These are phyloP conservation scores for Gymnocheta viridis DNA, from an alignment of 2,888 invertebrate genomes.

Conservation along the genomic window DNA sequence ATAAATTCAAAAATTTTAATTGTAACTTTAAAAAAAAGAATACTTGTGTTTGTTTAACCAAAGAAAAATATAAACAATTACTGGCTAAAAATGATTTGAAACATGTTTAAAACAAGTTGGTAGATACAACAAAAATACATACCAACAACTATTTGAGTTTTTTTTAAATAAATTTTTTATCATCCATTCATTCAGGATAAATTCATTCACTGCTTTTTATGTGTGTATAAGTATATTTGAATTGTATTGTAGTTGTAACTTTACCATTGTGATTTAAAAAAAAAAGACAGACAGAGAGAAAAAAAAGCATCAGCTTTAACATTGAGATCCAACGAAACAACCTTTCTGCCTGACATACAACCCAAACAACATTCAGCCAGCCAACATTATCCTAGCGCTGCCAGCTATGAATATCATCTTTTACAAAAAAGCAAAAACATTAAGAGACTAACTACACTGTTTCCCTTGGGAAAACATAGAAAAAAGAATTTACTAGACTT, in stretches of 20 bases:
- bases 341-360: conserved; percentile 49
- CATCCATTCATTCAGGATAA: conserved; percentile 43
- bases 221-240: not conserved
- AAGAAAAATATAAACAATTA: not conserved
- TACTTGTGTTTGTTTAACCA: not conserved
- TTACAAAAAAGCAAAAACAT: not conserved
- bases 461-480: not conserved
- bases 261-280: conserved; percentile 33
- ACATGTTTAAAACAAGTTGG: conserved; percentile 26
- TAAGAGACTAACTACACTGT: conserved; percentile 25
- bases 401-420: conserved; percentile 40
- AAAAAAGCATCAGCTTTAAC: conserved; percentile 33
- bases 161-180: not conserved
- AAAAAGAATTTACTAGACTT: no score
- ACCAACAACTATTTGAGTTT: no score
- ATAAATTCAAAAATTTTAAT: conserved; percentile 44
- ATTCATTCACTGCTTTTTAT: conserved; percentile 42
- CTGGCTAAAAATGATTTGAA: conserved; percentile 9
- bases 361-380: conserved; percentile 3
- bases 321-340: conserved; percentile 40
- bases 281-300: not conserved
- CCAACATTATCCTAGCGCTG: conserved; percentile 17
- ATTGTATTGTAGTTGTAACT: conserved; percentile 32
- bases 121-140: not conserved
- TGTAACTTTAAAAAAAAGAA: conserved; percentile 58